These are phyloP conservation scores for Hylaeus anthracinus DNA, from an alignment of 1,140 invertebrate species.

Conservation along the genomic window DNA sequence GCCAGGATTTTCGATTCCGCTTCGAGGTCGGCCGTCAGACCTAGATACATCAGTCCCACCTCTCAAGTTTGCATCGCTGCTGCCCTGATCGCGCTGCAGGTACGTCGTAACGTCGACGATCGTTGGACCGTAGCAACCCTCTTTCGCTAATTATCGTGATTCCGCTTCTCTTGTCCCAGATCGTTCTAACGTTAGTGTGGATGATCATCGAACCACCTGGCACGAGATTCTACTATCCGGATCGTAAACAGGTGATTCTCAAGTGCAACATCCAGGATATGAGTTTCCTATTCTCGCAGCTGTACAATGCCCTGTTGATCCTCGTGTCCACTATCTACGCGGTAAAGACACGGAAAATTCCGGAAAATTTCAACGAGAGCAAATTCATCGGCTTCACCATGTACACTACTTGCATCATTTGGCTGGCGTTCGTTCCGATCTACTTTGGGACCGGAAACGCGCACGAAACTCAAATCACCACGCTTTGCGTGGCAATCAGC, in stretches of 20 bases:
- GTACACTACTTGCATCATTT: slow-evolving; percentile 90
- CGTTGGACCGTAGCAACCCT: no score
- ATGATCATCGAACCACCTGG: slow-evolving; percentile 86
- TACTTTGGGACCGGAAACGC: slow-evolving; percentile 87
- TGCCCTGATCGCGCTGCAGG: slow-evolving; percentile 84
- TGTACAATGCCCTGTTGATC: slow-evolving; percentile 89
- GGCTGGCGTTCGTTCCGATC: slow-evolving; percentile 88
- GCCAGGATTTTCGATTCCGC: slow-evolving; percentile 89
- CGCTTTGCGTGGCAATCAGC: slow-evolving; percentile 87
- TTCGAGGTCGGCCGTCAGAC: slow-evolving; percentile 85
- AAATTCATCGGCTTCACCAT: slow-evolving; percentile 89
- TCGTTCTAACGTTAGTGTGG: slow-evolving; percentile 80
- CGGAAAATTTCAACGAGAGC: slow-evolving; percentile 89
- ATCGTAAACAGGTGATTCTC: slow-evolving; percentile 80
- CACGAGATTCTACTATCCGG: slow-evolving; percentile 81
- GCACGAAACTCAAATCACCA: slow-evolving; percentile 87
- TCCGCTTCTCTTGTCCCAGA: slow-evolving; percentile 35
- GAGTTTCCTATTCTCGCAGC: slow-evolving; percentile 86
- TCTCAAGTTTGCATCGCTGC: slow-evolving; percentile 87
- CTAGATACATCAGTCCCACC: slow-evolving; percentile 88
- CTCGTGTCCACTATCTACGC: slow-evolving; percentile 88
- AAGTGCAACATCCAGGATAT: slow-evolving; percentile 85
- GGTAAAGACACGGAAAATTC: slow-evolving; percentile 88
- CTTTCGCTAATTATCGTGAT: neutral
- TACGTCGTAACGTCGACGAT: slow-evolving; percentile 3